phyloP scores from a whole-genome alignment of 2,888 invertebrate genomes.

The Aelia acuminata region DNA sequence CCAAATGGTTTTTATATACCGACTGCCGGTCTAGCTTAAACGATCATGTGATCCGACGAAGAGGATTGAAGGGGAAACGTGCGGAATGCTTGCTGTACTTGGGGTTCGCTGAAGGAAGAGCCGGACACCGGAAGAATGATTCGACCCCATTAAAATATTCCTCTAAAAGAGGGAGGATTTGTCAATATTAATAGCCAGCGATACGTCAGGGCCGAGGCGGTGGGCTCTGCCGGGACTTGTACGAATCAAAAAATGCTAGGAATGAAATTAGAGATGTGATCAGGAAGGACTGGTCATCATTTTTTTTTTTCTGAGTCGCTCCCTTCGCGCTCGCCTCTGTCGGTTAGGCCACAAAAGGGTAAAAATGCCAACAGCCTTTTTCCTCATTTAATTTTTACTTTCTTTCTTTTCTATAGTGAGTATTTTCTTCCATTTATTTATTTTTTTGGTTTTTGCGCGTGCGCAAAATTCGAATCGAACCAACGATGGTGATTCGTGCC shows the following conservation, averaged over 20 bases:
- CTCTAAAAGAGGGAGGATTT: constrained; percentile 35
- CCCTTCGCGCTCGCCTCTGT: neutral
- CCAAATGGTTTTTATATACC: neutral
- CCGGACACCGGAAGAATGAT: neutral
- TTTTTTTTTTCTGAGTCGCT: neutral
- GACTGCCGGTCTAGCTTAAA: neutral
- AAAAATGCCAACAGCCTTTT: constrained; percentile 54
- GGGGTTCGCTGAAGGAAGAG: neutral
- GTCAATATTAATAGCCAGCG: neutral
- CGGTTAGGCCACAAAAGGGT: constrained; percentile 47
- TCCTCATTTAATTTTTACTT: constrained; percentile 27
- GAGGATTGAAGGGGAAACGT: neutral
- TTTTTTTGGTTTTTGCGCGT: constrained; percentile 16
- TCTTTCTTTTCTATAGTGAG: too few relatives aligned
- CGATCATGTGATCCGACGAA: neutral
- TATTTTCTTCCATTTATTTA: neutral
- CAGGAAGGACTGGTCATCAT: constrained; percentile 36
- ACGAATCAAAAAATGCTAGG: constrained; percentile 55
- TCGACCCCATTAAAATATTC: neutral
- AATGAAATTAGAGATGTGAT: constrained; percentile 59
- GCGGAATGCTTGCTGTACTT: neutral
- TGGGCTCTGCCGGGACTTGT: neutral
- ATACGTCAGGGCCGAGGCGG: neutral
- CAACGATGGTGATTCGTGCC: neutral
- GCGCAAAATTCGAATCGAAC: constrained; percentile 18